Base-by-base conservation (phyloP, 1,140 invertebrate species). In the Oscheius sp. region DNA sequence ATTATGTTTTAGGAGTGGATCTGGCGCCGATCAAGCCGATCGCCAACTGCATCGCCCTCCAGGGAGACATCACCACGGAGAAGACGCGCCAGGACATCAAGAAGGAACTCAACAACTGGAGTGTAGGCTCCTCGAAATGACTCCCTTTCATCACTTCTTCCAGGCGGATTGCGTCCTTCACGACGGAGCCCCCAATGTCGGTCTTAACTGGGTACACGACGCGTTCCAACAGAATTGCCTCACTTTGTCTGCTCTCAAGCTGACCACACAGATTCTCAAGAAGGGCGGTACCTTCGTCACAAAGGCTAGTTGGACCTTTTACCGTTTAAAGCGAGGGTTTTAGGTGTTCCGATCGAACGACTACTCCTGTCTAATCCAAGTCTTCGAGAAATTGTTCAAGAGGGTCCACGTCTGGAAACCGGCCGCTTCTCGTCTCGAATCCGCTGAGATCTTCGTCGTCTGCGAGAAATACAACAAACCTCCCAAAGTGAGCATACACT, bases 361-460 rank as follows among this genome's bases (percentile, higher is more conserved):
- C 87, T 99, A 99, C 84, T 90, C 96, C 85, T 88, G 94, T 0
- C 84, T 99, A 1, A 84, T 99, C 42, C 97, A 93, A 92, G 93
- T 97, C 0, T 89, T 99, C 28, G 93, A 95, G 83, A 95, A 99
- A 84, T 88, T 99, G 10, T 99, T 99, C 84, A 93, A 88, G 31
- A 1, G 42, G 75, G 93, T 97, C 26, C 93, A 97, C 85, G 93
- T 95, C 1, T 99, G 96, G 42, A 99, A 99, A 87, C 97, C 97
- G 1, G 93, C 94, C 85, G 96, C 97, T 0, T 99, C 96, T 2
- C 90, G 97, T 88, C 91, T 90, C 84, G 97, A 99, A 87, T 99
- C 97, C 1, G 96, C 97, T 67, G 97, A 99, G 89, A 99, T 99
- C 77, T 99, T 99, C 85, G 92, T 99, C 55, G 94, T 99, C 3